phyloP scores from a whole-genome alignment of 2,797 vertebrate genomes.

The Ficedula albicollis region DNA sequence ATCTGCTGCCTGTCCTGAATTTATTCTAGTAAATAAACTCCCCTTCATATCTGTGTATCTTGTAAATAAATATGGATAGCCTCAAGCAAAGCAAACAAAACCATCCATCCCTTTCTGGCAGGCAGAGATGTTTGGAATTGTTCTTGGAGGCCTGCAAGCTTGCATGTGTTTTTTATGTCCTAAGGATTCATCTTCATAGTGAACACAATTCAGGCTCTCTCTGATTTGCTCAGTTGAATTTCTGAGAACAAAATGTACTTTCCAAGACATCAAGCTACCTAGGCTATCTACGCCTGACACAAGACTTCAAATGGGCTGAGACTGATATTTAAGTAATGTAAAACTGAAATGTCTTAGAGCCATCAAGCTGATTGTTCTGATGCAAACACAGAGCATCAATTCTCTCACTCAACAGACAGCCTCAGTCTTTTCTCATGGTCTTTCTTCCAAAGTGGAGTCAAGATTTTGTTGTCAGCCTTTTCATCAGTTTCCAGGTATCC shows the following conservation, averaged over 20 bases:
- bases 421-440: neutral
- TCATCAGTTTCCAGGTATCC: neutral
- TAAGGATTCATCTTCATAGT: neutral
- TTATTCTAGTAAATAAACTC: neutral
- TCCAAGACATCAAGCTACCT: neutral
- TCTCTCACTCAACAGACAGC: neutral
- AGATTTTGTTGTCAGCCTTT: neutral
- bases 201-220: neutral
- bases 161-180: constrained; percentile 1
- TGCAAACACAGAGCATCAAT: neutral
- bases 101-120: neutral
- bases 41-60: neutral
- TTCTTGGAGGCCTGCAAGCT: constrained; percentile 16
- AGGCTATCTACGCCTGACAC: neutral
- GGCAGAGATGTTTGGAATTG: neutral
- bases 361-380: neutral
- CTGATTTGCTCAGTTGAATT: neutral
- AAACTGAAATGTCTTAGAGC: neutral
- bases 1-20: neutral
- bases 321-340: neutral
- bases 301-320: neutral
- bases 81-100: constrained; percentile 16
- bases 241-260: neutral
- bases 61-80: constrained; percentile 31
- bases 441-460: neutral